Base-by-base conservation (phyloP, 2,888 invertebrate genomes). In the Ophion obscuratus region DNA sequence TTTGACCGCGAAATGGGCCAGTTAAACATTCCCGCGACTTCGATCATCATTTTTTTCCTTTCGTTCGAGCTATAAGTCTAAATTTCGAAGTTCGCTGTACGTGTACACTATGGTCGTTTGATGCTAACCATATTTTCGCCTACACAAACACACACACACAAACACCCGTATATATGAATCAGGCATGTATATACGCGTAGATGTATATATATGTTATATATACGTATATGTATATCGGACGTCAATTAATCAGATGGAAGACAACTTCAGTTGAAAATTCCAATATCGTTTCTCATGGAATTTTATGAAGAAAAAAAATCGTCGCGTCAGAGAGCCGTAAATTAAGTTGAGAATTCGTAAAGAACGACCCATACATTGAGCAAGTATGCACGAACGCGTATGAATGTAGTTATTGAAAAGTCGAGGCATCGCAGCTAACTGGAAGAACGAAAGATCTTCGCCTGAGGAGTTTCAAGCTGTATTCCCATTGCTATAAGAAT, bases 1-100 rank as follows among this genome's bases (percentile, higher is more conserved):
- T 57, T 57, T 31, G 44, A 76, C 82, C 76, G 57, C 64, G 17
- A 77, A 77, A 62, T 77, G 53, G 71, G 70, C 77, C 70, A 70
- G n/a, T 31, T 53, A 53, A 53, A 53, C 53, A 53, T 53, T 53
- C 5, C 17, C 53, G 17, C 53, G 17, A 11, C 53, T 5, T 17
- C 53, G 53, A 53, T 53, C 53, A 53, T 53, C 53, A 17, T 17
- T 17, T 5, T 53, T 17, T 53, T 53, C 10, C 17, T 53, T 17
- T 9, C 4, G 40, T 9, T 40, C 40, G 9, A 40, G 9, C 40
- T 9, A 40, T 9, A 40, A 40, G 40, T 40, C 40, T 40, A 0
- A 40, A 40, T 53, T 53, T 53, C 11, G 14, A 17, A 17, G 14
- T 14, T 14, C 14, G 11, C 11, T 53, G 2, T 17, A 53, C 53